Conservation (phyloP, 2,113 vertebrate species). For the Phrynocephalus versicolor region DNA sequence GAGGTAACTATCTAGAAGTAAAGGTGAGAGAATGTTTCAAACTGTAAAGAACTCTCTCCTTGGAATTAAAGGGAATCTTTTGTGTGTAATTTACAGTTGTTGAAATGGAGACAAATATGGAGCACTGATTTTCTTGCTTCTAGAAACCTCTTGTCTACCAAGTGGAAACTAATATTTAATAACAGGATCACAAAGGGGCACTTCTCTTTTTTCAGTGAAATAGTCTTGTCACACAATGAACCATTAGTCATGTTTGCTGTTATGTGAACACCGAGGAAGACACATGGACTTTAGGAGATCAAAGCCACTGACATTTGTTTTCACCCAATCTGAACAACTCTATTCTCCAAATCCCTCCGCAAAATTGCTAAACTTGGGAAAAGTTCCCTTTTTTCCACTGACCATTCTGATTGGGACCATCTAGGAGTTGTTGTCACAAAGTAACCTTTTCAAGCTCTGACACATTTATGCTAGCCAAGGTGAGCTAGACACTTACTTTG, state of each 20-base stretch:
- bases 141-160: neutral
- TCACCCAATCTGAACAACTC: neutral
- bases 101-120: conserved; percentile 29
- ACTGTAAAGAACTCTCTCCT: conserved; percentile 26
- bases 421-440: too few species aligned
- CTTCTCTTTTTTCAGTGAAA: neutral
- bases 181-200: neutral
- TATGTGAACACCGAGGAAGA: neutral
- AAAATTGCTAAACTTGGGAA: neutral
- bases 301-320: neutral
- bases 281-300: neutral
- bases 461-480: too few species aligned
- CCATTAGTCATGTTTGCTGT: neutral
- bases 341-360: neutral
- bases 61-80: conserved; percentile 27
- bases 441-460: too few species aligned
- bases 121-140: neutral
- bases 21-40: conserved; percentile 1
- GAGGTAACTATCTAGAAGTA: conserved; percentile 35
- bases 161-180: neutral
- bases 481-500: too few species aligned
- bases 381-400: too few species aligned
- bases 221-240: neutral
- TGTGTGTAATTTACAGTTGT: neutral
- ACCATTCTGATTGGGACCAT: too few species aligned